Evolutionary conservation across 2,113 vertebrate genomes (phyloP), one percentile per base, ranked within the genome.

Genomic region (Sinosuthora webbiana): DNA sequence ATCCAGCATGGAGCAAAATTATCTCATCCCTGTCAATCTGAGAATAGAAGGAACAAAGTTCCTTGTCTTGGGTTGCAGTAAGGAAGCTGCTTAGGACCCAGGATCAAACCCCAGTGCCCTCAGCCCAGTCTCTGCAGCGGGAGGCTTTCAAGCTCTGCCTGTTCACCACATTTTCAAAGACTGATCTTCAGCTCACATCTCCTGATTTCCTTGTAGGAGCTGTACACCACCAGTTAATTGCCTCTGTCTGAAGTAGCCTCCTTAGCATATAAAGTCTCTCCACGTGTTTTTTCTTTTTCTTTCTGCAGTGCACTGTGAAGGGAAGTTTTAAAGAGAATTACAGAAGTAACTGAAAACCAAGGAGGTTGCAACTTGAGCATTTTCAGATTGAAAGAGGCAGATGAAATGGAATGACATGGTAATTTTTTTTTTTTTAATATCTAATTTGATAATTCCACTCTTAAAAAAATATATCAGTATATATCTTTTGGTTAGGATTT

Each of bases 101-200:
- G 24, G 24, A 81, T 28, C 42, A 55, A 59, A 69, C 3, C 35
- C 45, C 4, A 1, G 1, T 35, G 57, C 30, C 33, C 42, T 77
- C 62, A 80, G 82, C 78, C 35, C 44, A 10, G 13, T 6, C 67
- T 86, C 60, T 77, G 69, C 81, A 79, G 44, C 10, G 6, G 15
- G 21, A 92, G 45, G 28, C 33, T 93, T 91, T 91, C 89, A 83
- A 69, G 63, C 41, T 60, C 79, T 84, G 74, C 67, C 53, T 89
- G 52, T 62, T 91, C 76, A 73, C 57, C 52, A 87, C 55, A 44
- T 90, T 92, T 95, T 94, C 83, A 89, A 94, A 93, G 81, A 59
- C 49, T 8, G 3, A 63, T 83, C 77, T 78, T 78, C 73, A 85
- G 41, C 62, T 81, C 65, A 53, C 80, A 76, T 92, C 47, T 87